phyloP scores from a whole-genome alignment of 2,113 vertebrate species.

The Pungitius pungitius region DNA sequence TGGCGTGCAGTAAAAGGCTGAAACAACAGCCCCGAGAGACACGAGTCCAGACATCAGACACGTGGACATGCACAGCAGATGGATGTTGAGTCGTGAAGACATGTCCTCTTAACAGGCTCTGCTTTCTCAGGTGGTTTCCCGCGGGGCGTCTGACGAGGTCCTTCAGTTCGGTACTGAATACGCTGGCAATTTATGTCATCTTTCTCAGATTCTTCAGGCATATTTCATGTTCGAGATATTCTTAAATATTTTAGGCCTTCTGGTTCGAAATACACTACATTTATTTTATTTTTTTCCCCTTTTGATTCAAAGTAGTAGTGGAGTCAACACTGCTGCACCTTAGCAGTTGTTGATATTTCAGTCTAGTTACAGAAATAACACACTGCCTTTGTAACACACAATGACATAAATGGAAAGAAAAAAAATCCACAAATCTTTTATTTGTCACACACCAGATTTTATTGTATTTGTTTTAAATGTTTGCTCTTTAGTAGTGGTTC shows the following conservation, averaged over 20 bases:
- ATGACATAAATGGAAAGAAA: neutral
- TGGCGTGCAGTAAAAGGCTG: conserved; percentile 7
- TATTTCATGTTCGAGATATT: conserved; percentile 5
- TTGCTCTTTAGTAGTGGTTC: conserved; percentile 83
- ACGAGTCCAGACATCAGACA: conserved; percentile 19
- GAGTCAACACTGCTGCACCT: neutral
- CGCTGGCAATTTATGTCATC: neutral
- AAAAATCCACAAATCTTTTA: conserved; percentile 25
- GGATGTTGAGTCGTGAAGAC: conserved; percentile 31
- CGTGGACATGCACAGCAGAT: conserved; percentile 29
- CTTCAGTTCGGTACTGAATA: conserved; percentile 14
- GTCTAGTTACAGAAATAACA: conserved; percentile 14
- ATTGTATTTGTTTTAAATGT: conserved; percentile 85
- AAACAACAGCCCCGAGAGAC: conserved; percentile 1
- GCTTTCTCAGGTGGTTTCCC: conserved; percentile 12
- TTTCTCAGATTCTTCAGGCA: neutral
- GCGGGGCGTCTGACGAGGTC: conserved; percentile 9
- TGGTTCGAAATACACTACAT: neutral
- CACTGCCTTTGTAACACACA: neutral
- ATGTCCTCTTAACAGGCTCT: conserved; percentile 26
- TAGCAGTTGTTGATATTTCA: no score
- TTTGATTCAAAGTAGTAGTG: neutral
- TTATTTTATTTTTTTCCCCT: neutral
- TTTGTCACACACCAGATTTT: conserved; percentile 87
- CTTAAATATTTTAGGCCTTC: neutral